Evolutionary conservation across 64 coral and sea anemone genomes (phyloP).

Genomic region (Stylophora pistillata): DNA sequence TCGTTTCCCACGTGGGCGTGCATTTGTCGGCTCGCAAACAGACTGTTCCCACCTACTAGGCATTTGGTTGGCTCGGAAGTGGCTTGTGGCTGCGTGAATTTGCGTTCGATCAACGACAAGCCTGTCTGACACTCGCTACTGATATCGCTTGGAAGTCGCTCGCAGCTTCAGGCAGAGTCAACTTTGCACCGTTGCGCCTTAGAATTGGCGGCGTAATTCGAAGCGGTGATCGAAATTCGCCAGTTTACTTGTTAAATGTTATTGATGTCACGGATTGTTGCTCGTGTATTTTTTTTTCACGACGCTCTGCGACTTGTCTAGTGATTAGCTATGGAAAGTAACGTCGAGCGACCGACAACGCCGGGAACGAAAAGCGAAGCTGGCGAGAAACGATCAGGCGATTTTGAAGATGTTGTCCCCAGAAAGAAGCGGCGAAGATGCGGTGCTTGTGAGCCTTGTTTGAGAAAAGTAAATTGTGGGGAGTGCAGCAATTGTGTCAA

Average conservation of each 20-base stretch:
- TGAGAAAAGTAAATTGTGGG: constrained; percentile 93
- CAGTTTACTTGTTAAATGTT: constrained; percentile 68
- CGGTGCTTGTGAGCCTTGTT: constrained; percentile 86
- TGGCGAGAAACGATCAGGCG: constrained; percentile 57
- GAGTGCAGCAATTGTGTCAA: constrained; percentile 99
- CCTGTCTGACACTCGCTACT: constrained; percentile 39
- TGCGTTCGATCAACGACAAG: constrained; percentile 69
- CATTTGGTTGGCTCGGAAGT: constrained; percentile 88
- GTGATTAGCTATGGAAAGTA: constrained; percentile 22
- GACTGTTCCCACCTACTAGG: constrained; percentile 90
- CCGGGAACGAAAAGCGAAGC: constrained; percentile 48
- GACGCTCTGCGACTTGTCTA: constrained; percentile 15
- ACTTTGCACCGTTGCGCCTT: background rate
- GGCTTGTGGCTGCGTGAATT: constrained; percentile 70
- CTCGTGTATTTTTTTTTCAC: constrained; percentile 48
- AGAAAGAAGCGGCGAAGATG: constrained; percentile 97
- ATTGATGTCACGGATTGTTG: constrained; percentile 86
- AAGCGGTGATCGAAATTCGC: background rate
- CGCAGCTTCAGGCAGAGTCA: constrained; percentile 7
- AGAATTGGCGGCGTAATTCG: constrained; percentile 2
- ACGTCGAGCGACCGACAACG: background rate
- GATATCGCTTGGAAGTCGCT: constrained; percentile 44
- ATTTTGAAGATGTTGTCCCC: constrained; percentile 72
- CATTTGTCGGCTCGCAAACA: constrained; percentile 85
- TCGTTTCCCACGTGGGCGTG: constrained; percentile 92